A percentile compares a stretch with the other conserved stretches of the same genome.
Evolutionary conservation across 2,797 vertebrate genomes (phyloP).

Genomic region (Petrocephalus schoutedeni): DNA sequence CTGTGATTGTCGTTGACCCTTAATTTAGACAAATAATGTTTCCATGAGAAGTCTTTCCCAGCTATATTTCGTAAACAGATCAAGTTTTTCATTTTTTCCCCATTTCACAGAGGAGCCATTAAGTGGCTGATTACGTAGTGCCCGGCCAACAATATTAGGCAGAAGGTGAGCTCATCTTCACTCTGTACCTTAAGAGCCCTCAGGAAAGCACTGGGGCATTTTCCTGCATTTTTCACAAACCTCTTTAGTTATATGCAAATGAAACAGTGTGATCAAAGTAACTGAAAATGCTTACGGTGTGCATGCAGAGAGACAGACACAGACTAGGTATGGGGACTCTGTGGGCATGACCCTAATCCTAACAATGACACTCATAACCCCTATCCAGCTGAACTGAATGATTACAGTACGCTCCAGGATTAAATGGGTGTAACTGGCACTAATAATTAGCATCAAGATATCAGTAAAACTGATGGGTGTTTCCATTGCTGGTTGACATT

Average conservation of each 20-base stretch:
- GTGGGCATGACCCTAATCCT: no score
- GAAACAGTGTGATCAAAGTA: no score
- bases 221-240: neutral
- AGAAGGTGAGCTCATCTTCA: neutral
- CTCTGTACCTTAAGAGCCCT: neutral
- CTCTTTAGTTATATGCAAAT: no score
- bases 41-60: neutral
- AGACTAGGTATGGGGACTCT: no score
- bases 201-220: neutral
- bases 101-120: neutral
- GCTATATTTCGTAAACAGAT: neutral
- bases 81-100: neutral
- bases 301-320: no score
- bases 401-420: neutral
- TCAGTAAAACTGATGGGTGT: neutral
- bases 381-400: neutral
- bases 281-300: no score
- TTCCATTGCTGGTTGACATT: neutral
- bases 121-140: neutral
- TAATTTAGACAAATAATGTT: neutral
- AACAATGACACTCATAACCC: no score
- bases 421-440: neutral
- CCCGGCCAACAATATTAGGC: neutral
- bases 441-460: neutral
- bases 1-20: neutral